These are phyloP conservation scores for Blastobasis lacticolella DNA, from an alignment of 2,888 invertebrate genomes.

Conservation along the genomic window DNA sequence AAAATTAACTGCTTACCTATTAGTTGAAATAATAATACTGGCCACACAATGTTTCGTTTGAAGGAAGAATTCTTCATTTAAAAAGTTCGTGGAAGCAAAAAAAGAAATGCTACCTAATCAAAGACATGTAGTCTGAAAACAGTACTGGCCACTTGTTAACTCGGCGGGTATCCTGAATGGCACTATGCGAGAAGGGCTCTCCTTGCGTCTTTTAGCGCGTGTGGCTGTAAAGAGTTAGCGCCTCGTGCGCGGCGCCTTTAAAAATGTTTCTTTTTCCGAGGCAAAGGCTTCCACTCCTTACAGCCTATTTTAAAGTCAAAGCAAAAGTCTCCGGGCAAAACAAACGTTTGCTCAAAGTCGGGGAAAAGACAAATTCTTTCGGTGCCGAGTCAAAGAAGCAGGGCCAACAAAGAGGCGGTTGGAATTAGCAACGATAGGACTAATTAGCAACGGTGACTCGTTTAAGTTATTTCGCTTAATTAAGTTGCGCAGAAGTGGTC, in stretches of 20 bases:
- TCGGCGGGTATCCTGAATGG: slow-evolving; percentile 45
- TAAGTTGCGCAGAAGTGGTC: slow-evolving; percentile 72
- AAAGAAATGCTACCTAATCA: slow-evolving; percentile 5
- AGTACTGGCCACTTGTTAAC: slow-evolving; percentile 62
- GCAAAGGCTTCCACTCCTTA: slow-evolving; percentile 16
- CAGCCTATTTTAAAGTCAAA: slow-evolving; percentile 19
- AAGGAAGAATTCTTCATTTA: too few relatives aligned
- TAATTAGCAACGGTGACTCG: slow-evolving; percentile 72
- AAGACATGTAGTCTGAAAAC: slow-evolving; percentile 25
- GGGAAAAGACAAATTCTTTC: slow-evolving; percentile 71
- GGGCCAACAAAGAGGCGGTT: slow-evolving; percentile 66
- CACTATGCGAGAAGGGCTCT: slow-evolving; percentile 51
- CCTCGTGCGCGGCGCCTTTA: slow-evolving; percentile 17
- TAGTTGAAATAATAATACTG: too few relatives aligned
- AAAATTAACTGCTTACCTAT: too few relatives aligned
- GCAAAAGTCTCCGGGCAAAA: slow-evolving; percentile 45
- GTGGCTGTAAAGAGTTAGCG: too few relatives aligned
- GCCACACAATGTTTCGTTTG: too few relatives aligned
- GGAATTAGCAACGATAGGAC: slow-evolving; percentile 69
- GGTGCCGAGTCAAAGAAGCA: slow-evolving; percentile 65
- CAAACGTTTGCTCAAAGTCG: slow-evolving; percentile 65
- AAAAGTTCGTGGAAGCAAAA: too few relatives aligned
- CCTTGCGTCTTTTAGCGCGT: slow-evolving; percentile 46
- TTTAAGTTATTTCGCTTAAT: slow-evolving; percentile 74
- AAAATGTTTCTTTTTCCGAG: slow-evolving; percentile 15